phyloP scores from a whole-genome alignment of 1,140 invertebrate species.

The Magallana ariakensis region DNA sequence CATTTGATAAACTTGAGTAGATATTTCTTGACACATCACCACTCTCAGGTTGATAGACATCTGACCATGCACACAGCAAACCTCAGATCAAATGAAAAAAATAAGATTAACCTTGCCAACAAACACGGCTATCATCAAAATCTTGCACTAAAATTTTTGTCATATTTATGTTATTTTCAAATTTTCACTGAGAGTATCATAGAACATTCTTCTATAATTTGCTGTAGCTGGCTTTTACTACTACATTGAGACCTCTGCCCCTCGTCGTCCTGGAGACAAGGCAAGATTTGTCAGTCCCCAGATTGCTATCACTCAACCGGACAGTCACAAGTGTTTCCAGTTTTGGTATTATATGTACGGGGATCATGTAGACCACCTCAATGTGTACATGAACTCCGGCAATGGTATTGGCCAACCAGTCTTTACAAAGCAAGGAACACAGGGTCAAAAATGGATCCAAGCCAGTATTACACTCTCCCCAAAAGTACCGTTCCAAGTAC shows the following conservation, averaged over 20 bases:
- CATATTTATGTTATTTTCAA: too few relatives aligned
- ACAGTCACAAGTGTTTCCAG: conserved; percentile 62
- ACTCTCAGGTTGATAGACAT: too few relatives aligned
- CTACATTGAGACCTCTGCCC: conserved; percentile 71
- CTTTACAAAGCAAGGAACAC: conserved; percentile 69
- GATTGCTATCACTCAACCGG: conserved; percentile 22
- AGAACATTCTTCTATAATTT: not conserved
- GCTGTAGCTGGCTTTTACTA: conserved; percentile 67
- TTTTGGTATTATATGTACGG: conserved; percentile 91
- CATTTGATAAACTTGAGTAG: too few relatives aligned
- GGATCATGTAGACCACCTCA: conserved; percentile 65
- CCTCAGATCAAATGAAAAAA: not conserved
- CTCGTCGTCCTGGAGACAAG: conserved; percentile 65
- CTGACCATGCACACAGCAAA: not conserved
- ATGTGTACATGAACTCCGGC: conserved; percentile 66
- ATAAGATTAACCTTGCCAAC: too few relatives aligned
- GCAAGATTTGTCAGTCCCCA: conserved; percentile 67
- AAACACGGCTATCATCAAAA: too few relatives aligned
- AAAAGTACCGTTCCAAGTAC: conserved; percentile 59
- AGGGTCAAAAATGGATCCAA: conserved; percentile 73
- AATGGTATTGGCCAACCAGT: conserved; percentile 55
- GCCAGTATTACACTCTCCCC: conserved; percentile 65
- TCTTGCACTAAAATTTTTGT: too few relatives aligned
- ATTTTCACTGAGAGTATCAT: too few relatives aligned
- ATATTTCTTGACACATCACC: too few relatives aligned